Percentiles rank a stretch among this genome's conserved stretches.
phyloP scores from a whole-genome alignment of 2,797 vertebrate species.

The Petrocephalus sullivani region DNA sequence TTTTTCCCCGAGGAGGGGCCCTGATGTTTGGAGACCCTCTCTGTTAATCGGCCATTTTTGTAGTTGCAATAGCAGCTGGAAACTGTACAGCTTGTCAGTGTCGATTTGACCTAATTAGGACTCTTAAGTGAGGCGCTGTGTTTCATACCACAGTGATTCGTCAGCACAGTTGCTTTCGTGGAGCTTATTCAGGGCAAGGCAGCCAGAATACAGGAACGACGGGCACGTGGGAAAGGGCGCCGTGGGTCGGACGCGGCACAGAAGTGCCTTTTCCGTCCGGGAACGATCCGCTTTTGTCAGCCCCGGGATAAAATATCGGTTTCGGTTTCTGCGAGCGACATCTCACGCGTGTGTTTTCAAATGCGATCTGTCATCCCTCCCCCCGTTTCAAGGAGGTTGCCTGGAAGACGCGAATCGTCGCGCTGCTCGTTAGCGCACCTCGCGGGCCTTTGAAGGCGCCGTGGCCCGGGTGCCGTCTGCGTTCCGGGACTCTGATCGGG shows the following conservation, averaged over 20 bases:
- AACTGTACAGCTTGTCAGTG: neutral
- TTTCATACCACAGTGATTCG: neutral
- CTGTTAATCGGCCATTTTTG: neutral
- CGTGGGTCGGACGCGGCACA: neutral
- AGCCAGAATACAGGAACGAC: neutral
- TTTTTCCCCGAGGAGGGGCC: neutral
- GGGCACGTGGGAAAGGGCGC: neutral
- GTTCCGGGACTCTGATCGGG: constrained; percentile 18
- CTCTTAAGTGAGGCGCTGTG: neutral
- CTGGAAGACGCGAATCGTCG: neutral
- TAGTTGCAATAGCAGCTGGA: neutral
- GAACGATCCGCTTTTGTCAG: neutral
- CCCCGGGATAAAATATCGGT: neutral
- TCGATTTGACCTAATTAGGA: neutral
- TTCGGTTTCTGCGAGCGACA: neutral
- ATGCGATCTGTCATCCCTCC: neutral
- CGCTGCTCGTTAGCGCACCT: constrained; percentile 4
- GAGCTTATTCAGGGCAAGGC: neutral
- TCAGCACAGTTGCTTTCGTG: neutral
- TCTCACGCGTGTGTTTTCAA: neutral
- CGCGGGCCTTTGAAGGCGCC: neutral
- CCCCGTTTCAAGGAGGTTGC: neutral
- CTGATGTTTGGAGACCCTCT: neutral
- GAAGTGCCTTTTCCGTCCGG: neutral
- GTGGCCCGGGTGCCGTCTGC: neutral